phyloP scores from a whole-genome alignment of 2,888 invertebrate genomes.

The Heliconius erato region DNA sequence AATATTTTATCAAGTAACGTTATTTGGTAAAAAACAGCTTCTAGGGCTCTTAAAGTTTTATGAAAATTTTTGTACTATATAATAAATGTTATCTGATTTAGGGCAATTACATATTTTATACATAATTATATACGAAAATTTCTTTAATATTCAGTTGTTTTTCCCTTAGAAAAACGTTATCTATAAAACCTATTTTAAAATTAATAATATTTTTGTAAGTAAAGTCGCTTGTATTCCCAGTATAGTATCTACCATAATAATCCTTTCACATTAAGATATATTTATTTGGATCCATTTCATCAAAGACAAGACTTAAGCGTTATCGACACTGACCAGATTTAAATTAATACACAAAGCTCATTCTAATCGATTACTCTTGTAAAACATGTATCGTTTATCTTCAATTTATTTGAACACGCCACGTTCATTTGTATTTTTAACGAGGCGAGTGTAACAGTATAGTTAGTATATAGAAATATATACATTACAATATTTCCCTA shows the following conservation, averaged over 20 bases:
- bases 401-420: slow-evolving; percentile 39
- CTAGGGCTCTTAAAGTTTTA: neutral
- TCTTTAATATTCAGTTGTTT: too few relatives aligned
- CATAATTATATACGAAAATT: too few relatives aligned
- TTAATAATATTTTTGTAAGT: neutral
- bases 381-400: slow-evolving; percentile 43
- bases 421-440: slow-evolving; percentile 41
- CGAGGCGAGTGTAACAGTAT: slow-evolving; percentile 19
- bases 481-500: too few relatives aligned
- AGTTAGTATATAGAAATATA: slow-evolving; percentile 4
- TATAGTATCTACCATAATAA: neutral
- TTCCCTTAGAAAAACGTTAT: too few relatives aligned
- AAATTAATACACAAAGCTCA: slow-evolving; percentile 47
- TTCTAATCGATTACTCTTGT: slow-evolving; percentile 50
- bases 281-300: slow-evolving; percentile 35
- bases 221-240: neutral
- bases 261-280: slow-evolving; percentile 30
- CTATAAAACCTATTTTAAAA: too few relatives aligned
- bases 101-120: too few relatives aligned
- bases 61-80: neutral
- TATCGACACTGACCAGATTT: slow-evolving; percentile 48
- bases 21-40: too few relatives aligned
- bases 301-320: slow-evolving; percentile 44
- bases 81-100: neutral
- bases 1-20: too few relatives aligned